A percentile compares a stretch with the other conserved stretches of the same genome.
phyloP scores from a whole-genome alignment of 2,113 vertebrate species.

The Albula goreensis region DNA sequence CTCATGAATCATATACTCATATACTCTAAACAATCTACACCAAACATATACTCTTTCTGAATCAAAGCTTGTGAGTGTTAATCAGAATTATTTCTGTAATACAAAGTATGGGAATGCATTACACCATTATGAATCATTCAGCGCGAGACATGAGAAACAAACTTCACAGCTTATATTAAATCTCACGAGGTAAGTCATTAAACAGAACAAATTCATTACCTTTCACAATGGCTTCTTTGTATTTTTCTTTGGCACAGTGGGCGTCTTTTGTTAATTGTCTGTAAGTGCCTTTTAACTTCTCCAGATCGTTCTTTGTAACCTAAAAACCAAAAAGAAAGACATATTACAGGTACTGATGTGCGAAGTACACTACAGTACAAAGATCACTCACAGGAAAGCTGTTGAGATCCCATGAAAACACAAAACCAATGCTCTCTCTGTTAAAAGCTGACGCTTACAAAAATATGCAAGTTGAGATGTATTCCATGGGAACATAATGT shows the following conservation, averaged over 20 bases:
- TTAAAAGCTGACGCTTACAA: not conserved
- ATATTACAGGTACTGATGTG: not conserved
- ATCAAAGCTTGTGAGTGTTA: not conserved
- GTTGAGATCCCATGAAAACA: not conserved
- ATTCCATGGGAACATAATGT: not conserved
- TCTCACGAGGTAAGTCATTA: not conserved
- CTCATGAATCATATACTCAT: not conserved
- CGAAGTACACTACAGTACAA: not conserved
- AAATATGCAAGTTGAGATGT: not conserved
- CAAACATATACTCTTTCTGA: not conserved
- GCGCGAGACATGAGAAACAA: not conserved
- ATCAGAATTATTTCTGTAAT: not conserved
- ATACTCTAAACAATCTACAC: not conserved
- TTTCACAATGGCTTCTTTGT: slow-evolving; percentile 89
- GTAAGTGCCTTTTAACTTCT: slow-evolving; percentile 90
- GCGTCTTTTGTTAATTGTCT: slow-evolving; percentile 91
- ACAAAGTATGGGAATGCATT: not conserved
- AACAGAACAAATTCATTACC: slow-evolving; percentile 64
- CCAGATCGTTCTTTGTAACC: slow-evolving; percentile 92
- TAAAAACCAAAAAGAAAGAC: slow-evolving; percentile 53
- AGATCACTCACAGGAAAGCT: not conserved
- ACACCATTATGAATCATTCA: not conserved
- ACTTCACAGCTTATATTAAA: not conserved
- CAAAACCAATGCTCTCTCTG: not conserved
- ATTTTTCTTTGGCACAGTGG: slow-evolving; percentile 89